Base-by-base conservation (phyloP, 53 echinoderm and acorn worm species). In the Holothuria scabra region DNA sequence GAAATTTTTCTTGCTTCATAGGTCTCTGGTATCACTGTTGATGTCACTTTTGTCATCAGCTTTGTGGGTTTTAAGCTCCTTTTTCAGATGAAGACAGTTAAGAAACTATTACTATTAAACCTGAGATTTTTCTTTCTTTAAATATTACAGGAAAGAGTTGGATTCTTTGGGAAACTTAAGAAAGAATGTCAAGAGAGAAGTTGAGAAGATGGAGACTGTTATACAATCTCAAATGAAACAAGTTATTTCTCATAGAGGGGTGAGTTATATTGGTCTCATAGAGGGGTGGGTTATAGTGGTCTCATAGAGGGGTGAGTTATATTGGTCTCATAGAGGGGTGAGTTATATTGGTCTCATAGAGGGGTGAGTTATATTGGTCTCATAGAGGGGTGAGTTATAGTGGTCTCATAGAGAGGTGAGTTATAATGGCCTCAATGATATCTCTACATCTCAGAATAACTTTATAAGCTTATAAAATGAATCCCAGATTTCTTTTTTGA, bases 171-270 rank as follows among this genome's bases (percentile, higher is more conserved):
- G 84, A 1, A 49, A 49, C 9, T 57, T 89, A 74, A 62, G 89
- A 23, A 32, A 46, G 38, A 82, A 84, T 34, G 84, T 89, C 18
- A 62, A 76, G 78, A 56, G 76, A 24, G 89, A 89, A 56, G 89
- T 89, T 6, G 84, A 89, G 55, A 65, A 65, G 41, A 89, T 89
- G 89, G 89, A 89, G 26, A 67, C 30, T 21, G 67, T 65, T 11
- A 46, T 89, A 7, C 67, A 84, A 6, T n/a, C 63, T 28, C 55
- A 65, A 60, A 56, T 84, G 59, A 89, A 55, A 48, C n/a, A 61
- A 19, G 79, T 83, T 29, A 58, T 84, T 23, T 49, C 67, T 14
- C 49, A 68, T 1, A 74, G 46, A 64, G 82, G 76, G 52, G 76
- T 76, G 30, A 76, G 76, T 12, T 2, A 41, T n/a, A n/a, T n/a